Evolutionary conservation across 2,888 invertebrate genomes (phyloP).

Genomic region (Tinea pellionella): DNA sequence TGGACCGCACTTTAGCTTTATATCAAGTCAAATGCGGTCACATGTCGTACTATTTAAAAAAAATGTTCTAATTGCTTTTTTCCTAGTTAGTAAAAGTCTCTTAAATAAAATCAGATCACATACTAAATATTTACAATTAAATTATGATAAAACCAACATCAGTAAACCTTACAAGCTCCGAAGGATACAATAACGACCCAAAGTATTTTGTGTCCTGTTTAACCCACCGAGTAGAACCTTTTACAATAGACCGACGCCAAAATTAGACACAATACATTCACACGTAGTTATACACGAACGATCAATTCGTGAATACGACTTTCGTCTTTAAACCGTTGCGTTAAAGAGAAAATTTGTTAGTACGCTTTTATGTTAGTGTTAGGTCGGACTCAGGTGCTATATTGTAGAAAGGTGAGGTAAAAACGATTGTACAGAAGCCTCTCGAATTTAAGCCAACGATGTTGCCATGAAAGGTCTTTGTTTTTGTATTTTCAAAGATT

Average conservation of each 20-base stretch:
- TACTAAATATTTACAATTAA: neutral
- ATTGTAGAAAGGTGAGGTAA: neutral
- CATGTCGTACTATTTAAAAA: too few species aligned
- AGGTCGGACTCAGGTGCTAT: neutral
- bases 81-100: too few species aligned
- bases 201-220: slow-evolving; percentile 6
- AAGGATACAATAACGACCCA: neutral
- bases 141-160: neutral
- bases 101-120: neutral
- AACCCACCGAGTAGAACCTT: neutral
- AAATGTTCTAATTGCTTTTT: too few species aligned
- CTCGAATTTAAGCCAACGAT: neutral
- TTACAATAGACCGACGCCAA: neutral
- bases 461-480: neutral
- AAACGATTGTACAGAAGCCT: neutral
- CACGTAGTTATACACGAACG: neutral
- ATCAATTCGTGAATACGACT: neutral
- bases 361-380: neutral
- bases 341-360: too few species aligned
- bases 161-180: neutral
- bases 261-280: neutral
- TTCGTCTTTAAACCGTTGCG: too few species aligned
- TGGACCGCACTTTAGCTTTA: too few species aligned
- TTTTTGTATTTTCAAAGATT: neutral
- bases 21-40: too few species aligned